A percentile compares a stretch with the other conserved stretches of the same genome.
Conservation (phyloP, 2,888 invertebrate genomes). For the Phyto melanocephala region DNA sequence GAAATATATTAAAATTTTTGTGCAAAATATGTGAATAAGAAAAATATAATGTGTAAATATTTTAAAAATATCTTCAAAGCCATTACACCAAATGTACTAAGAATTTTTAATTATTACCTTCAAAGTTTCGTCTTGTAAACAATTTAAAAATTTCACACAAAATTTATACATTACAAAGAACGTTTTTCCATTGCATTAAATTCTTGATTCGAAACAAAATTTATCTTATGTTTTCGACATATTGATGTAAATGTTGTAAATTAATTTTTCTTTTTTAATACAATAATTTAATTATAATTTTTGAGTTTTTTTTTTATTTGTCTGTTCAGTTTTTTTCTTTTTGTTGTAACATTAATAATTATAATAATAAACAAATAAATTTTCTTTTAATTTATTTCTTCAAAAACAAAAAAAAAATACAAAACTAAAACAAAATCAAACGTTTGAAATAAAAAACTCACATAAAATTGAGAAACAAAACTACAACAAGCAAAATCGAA, state of each 20-base stretch:
- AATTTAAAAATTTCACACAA: not conserved
- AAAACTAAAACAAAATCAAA: slow-evolving; percentile 34
- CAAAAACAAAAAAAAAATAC: slow-evolving; percentile 4
- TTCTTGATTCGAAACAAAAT: not conserved
- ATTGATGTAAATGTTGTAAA: slow-evolving; percentile 16
- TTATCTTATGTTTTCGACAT: slow-evolving; percentile 18
- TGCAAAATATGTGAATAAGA: too few species aligned
- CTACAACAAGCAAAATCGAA: slow-evolving; percentile 52
- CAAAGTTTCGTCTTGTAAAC: not conserved
- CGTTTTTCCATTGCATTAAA: not conserved
- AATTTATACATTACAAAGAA: not conserved
- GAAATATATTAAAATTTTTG: too few species aligned
- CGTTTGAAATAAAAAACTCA: slow-evolving; percentile 48
- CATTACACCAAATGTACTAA: not conserved
- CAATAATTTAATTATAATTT: slow-evolving; percentile 33
- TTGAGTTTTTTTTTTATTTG: slow-evolving; percentile 45
- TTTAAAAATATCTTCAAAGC: slow-evolving; percentile 2
- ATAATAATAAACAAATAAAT: slow-evolving; percentile 22
- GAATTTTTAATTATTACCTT: not conserved
- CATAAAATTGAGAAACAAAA: slow-evolving; percentile 62
- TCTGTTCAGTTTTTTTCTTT: slow-evolving; percentile 48
- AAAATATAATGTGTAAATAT: too few species aligned
- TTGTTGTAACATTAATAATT: slow-evolving; percentile 26
- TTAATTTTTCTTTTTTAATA: slow-evolving; percentile 20
- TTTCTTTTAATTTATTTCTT: slow-evolving; percentile 59